A percentile compares a stretch with the other conserved stretches of the same genome.
Evolutionary conservation across 2,113 vertebrate species (phyloP).

Genomic region (Pongo pygmaeus): DNA sequence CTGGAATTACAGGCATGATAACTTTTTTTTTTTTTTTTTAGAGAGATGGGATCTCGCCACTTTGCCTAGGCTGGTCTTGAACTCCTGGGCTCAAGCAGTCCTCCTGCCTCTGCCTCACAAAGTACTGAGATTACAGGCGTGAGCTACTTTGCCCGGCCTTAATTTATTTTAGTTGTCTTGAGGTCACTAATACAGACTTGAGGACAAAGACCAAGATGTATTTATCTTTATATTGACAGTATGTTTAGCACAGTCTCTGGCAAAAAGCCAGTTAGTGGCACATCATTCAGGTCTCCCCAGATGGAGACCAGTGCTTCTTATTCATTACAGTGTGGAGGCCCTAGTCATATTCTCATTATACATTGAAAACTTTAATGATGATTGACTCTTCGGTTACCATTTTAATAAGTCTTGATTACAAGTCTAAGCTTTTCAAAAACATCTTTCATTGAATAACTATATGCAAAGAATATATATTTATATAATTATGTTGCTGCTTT

Average conservation of each 20-base stretch:
- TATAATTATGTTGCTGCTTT: background rate
- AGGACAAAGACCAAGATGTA: conserved; percentile 1
- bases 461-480: background rate
- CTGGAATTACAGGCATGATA: no score
- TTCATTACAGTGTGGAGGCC: background rate
- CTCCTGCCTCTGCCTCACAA: no score
- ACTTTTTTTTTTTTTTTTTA: no score
- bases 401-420: conserved; percentile 32
- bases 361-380: conserved; percentile 41
- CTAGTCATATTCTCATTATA: background rate
- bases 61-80: no score
- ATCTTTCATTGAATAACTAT: background rate
- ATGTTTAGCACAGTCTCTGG: background rate
- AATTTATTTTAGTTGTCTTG: background rate
- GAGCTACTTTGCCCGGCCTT: no score
- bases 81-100: no score
- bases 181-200: background rate
- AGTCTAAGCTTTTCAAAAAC: conserved; percentile 40
- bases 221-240: conserved; percentile 31
- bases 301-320: background rate
- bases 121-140: no score
- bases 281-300: background rate
- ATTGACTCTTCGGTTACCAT: conserved; percentile 7
- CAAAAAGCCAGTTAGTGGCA: background rate
- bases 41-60: no score